These are phyloP conservation scores for Neoniphon sammara DNA, from an alignment of 2,797 vertebrate species.

Conservation along the genomic window DNA sequence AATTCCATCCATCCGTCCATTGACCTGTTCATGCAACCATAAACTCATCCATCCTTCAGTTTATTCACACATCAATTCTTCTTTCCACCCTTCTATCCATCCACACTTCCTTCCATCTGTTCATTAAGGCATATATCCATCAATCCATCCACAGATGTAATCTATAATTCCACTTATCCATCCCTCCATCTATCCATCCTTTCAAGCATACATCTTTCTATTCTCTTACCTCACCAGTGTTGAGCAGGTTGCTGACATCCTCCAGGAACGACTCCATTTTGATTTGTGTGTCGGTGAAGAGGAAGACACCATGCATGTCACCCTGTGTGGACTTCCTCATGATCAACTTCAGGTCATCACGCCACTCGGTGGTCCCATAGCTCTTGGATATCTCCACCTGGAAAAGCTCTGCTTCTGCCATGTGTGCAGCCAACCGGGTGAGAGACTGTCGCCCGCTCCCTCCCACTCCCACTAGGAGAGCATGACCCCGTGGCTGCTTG, in stretches of 20 bases:
- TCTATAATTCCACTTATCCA: not conserved
- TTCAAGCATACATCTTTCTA: not conserved
- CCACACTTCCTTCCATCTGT: too few species aligned
- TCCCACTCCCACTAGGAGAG: conserved; percentile 91
- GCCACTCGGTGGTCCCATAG: conserved; percentile 88
- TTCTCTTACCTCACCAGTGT: conserved; percentile 86
- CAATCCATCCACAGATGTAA: too few species aligned
- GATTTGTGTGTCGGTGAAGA: conserved; percentile 93
- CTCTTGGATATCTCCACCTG: conserved; percentile 91
- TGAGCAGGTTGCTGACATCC: conserved; percentile 91
- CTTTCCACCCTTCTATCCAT: too few species aligned
- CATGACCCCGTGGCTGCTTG: conserved; percentile 91
- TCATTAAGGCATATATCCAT: too few species aligned
- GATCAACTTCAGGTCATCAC: conserved; percentile 89
- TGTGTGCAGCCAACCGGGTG: conserved; percentile 89
- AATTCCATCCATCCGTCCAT: not conserved
- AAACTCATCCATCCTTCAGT: not conserved
- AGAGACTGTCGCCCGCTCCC: conserved; percentile 92
- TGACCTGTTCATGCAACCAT: too few species aligned
- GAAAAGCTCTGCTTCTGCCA: conserved; percentile 89
- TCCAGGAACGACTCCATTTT: conserved; percentile 93
- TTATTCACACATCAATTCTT: too few species aligned
- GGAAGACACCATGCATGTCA: conserved; percentile 88
- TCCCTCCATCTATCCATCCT: too few species aligned
- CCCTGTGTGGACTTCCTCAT: conserved; percentile 86